phyloP scores from a whole-genome alignment of 2,797 vertebrate species.

The Tamandua tetradactyla region DNA sequence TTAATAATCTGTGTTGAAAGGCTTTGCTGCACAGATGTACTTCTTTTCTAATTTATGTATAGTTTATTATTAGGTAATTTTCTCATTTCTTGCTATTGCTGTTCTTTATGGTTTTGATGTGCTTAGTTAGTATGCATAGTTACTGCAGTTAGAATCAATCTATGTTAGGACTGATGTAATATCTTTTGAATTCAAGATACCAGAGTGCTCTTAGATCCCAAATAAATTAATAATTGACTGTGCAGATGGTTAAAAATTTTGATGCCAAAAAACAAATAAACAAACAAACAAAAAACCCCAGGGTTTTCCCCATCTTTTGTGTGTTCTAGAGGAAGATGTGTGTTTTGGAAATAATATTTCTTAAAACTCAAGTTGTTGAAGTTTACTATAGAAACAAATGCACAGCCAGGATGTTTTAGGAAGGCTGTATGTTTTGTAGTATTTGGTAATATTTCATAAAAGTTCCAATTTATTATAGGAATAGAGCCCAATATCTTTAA shows the following conservation, averaged over 20 bases:
- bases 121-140: not conserved
- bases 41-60: not conserved
- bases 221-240: not conserved
- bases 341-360: slow-evolving; percentile 13
- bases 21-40: not conserved
- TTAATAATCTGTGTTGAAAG: not conserved
- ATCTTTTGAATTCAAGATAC: slow-evolving; percentile 34
- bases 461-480: not conserved
- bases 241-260: not conserved
- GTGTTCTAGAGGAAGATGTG: not conserved
- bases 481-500: not conserved
- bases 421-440: not conserved
- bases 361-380: not conserved
- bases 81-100: not conserved
- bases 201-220: not conserved
- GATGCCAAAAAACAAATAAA: no score
- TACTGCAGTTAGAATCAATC: not conserved
- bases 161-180: not conserved
- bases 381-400: not conserved
- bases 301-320: not conserved
- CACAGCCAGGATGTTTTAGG: not conserved
- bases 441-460: not conserved
- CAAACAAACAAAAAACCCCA: no score
- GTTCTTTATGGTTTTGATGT: slow-evolving; percentile 13
- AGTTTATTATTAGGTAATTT: not conserved